phyloP scores from a whole-genome alignment of 2,888 invertebrate genomes.

The Elmis aenea region DNA sequence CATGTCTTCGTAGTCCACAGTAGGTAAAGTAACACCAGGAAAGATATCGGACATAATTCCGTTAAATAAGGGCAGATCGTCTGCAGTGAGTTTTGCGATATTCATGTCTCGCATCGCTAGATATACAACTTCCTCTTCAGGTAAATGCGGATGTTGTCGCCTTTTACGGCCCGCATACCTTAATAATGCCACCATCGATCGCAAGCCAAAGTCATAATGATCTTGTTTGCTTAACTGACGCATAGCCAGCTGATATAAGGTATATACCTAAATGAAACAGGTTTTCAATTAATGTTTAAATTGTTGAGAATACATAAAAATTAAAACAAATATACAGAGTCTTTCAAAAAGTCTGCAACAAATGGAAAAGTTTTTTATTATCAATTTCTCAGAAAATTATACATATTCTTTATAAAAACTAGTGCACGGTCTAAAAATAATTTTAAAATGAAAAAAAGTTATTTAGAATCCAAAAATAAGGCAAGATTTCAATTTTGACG shows the following conservation, averaged over 20 bases:
- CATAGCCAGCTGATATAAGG: constrained; percentile 75
- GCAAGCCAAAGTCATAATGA: constrained; percentile 86
- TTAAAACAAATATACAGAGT: no score
- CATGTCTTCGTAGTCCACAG: constrained; percentile 74
- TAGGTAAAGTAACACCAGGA: constrained; percentile 69
- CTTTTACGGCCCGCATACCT: constrained; percentile 81
- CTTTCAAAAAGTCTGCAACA: no score
- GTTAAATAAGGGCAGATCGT: constrained; percentile 80
- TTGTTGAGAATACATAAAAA: no score
- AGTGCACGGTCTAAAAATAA: no score
- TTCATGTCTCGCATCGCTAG: constrained; percentile 92
- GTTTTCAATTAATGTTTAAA: background rate
- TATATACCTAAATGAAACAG: constrained; percentile 57
- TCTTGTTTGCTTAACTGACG: constrained; percentile 85
- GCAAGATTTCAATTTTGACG: no score
- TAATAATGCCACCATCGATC: constrained; percentile 80
- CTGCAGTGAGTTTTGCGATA: constrained; percentile 75
- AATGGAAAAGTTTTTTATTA: no score
- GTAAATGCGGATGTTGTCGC: constrained; percentile 59
- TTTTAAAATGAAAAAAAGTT: no score
- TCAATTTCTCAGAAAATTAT: no score
- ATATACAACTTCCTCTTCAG: constrained; percentile 70
- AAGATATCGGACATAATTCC: constrained; percentile 85
- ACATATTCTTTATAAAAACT: no score
- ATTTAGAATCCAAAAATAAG: no score